Conservation (phyloP, 2,113 vertebrate genomes). For the Pyxicephalus adspersus region DNA sequence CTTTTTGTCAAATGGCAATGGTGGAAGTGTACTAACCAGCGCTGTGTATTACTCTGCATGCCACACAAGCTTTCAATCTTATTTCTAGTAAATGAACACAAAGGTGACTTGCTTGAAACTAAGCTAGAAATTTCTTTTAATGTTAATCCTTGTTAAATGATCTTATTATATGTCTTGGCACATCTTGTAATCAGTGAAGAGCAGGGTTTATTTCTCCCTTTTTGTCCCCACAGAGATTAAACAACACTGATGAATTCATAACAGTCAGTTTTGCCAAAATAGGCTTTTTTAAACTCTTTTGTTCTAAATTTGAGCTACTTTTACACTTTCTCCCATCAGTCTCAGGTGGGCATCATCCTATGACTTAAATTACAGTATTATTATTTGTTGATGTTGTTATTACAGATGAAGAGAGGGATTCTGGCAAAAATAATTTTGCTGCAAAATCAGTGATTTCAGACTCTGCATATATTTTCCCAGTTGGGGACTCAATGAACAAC, state of each 20-base stretch:
- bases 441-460: no score
- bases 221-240: not conserved
- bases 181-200: not conserved
- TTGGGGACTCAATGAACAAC: no score
- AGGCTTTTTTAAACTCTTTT: constrained; percentile 27
- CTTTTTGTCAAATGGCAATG: constrained; percentile 10
- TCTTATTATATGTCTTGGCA: constrained; percentile 7
- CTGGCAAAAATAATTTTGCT: no score
- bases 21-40: constrained; percentile 24
- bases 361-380: no score
- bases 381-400: no score
- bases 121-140: constrained; percentile 41
- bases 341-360: not conserved
- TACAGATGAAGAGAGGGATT: no score
- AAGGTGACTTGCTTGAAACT: constrained; percentile 37
- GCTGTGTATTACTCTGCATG: constrained; percentile 38
- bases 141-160: constrained; percentile 52
- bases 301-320: not conserved
- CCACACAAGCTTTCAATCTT: constrained; percentile 29
- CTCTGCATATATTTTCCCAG: no score
- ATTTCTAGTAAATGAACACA: constrained; percentile 28
- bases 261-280: not conserved
- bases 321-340: not conserved
- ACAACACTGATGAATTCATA: constrained; percentile 46
- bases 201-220: not conserved